These are phyloP conservation scores for Theonella swinhoei DNA, from an alignment of 37 sponge, comb jelly and placozoan species.

Conservation along the genomic window DNA sequence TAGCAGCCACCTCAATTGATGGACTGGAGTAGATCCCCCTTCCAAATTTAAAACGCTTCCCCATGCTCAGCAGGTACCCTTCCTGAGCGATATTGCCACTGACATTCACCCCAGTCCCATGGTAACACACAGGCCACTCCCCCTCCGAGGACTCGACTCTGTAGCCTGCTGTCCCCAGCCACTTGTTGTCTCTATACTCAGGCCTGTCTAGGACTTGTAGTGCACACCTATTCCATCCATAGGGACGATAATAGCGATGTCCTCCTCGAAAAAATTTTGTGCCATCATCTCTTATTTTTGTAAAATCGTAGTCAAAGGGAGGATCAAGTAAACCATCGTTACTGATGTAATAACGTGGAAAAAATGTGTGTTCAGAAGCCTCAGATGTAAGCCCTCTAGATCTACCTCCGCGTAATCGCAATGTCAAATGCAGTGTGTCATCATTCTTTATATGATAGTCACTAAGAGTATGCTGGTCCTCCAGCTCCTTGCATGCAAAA, in stretches of 20 bases:
- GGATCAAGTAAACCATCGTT: conserved; percentile 6
- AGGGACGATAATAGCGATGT: conserved; percentile 30
- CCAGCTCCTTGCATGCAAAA: conserved; percentile 9
- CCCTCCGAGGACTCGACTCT: background rate
- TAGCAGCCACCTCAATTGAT: conserved; percentile 23
- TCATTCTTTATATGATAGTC: conserved; percentile 25
- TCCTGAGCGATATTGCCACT: conserved; percentile 19
- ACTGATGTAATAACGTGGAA: background rate
- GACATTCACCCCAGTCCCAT: conserved; percentile 26
- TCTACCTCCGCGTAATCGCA: conserved; percentile 4
- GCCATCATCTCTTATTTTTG: conserved; percentile 7
- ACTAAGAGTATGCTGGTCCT: background rate
- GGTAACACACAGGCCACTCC: conserved; percentile 59
- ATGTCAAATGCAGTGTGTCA: conserved; percentile 7
- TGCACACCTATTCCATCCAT: conserved; percentile 21
- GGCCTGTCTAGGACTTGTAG: conserved; percentile 18
- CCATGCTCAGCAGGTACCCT: conserved; percentile 31
- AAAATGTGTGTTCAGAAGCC: too few species aligned
- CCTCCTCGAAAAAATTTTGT: conserved; percentile 7
- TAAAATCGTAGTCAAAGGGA: conserved; percentile 27
- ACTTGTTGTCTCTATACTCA: conserved; percentile 1
- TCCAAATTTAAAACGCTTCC: conserved; percentile 26
- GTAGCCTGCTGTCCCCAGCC: conserved; percentile 5
- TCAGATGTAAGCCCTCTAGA: too few species aligned
- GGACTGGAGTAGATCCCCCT: conserved; percentile 47